A percentile compares a stretch with the other conserved stretches of the same genome.
Conservation (phyloP, 2,888 invertebrate genomes). For the Dryobota labecula region DNA sequence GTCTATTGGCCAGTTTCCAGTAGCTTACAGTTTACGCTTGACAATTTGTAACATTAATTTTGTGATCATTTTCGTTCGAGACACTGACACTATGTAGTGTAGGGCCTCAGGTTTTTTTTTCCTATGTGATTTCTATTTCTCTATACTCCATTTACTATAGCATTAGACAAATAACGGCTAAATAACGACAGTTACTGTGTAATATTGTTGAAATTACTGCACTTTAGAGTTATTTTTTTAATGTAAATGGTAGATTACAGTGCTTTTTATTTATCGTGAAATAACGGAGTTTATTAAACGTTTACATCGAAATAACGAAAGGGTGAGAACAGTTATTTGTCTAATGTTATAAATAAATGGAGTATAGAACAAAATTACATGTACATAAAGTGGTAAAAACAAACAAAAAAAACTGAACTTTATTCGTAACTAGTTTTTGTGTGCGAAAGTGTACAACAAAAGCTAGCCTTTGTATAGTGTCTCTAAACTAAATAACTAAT, state of each 20-base stretch:
- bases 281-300: too few relatives aligned
- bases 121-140: not conserved
- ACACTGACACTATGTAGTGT: not conserved
- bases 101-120: not conserved
- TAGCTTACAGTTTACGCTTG: not conserved
- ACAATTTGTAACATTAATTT: not conserved
- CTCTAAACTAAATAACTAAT: not conserved
- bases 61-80: not conserved
- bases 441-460: not conserved
- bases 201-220: too few relatives aligned
- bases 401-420: not conserved
- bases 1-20: not conserved
- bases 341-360: too few relatives aligned
- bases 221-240: too few relatives aligned
- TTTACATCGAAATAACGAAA: too few relatives aligned
- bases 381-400: not conserved
- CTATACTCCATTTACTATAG: too few relatives aligned
- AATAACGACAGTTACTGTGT: too few relatives aligned
- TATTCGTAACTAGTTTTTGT: not conserved
- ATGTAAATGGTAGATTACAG: too few relatives aligned
- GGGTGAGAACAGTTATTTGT: too few relatives aligned
- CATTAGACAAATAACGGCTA: too few relatives aligned
- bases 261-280: too few relatives aligned
- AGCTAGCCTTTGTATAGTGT: not conserved
- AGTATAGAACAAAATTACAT: too few relatives aligned